Evolutionary conservation across 2,888 invertebrate species (phyloP).

Genomic region (Volucella zonaria): DNA sequence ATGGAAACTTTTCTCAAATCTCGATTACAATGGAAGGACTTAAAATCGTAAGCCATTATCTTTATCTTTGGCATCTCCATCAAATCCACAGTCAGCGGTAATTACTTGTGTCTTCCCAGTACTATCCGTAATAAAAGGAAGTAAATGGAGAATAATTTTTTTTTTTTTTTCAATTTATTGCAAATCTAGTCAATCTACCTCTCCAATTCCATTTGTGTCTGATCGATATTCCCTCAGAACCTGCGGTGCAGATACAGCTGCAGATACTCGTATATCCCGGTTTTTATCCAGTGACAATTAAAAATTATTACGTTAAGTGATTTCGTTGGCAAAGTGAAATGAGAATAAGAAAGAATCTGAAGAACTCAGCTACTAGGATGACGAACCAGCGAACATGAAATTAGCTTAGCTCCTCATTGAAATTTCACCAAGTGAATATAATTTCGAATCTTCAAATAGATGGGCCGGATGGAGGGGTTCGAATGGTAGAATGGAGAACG

Average conservation of each 20-base stretch:
- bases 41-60: slow-evolving; percentile 21
- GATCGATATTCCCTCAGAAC: not conserved
- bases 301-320: slow-evolving; percentile 49
- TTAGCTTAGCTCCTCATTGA: slow-evolving; percentile 59
- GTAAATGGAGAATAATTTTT: too few relatives aligned
- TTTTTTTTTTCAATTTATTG: not conserved
- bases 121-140: slow-evolving; percentile 1
- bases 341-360: slow-evolving; percentile 10
- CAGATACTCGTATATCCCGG: not conserved
- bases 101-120: not conserved
- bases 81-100: slow-evolving; percentile 6
- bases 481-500: slow-evolving; percentile 19
- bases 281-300: slow-evolving; percentile 41
- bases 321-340: slow-evolving; percentile 2
- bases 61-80: not conserved
- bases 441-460: slow-evolving; percentile 46
- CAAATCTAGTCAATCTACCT: slow-evolving; percentile 18
- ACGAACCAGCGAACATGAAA: slow-evolving; percentile 52
- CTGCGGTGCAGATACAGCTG: slow-evolving; percentile 5
- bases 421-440: slow-evolving; percentile 59
- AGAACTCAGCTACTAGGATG: slow-evolving; percentile 20
- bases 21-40: too few relatives aligned
- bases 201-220: not conserved
- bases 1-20: too few relatives aligned
- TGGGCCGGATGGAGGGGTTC: not conserved